Evolutionary conservation across 2,113 vertebrate species (phyloP).

Genomic region (Mormoops blainvillei): DNA sequence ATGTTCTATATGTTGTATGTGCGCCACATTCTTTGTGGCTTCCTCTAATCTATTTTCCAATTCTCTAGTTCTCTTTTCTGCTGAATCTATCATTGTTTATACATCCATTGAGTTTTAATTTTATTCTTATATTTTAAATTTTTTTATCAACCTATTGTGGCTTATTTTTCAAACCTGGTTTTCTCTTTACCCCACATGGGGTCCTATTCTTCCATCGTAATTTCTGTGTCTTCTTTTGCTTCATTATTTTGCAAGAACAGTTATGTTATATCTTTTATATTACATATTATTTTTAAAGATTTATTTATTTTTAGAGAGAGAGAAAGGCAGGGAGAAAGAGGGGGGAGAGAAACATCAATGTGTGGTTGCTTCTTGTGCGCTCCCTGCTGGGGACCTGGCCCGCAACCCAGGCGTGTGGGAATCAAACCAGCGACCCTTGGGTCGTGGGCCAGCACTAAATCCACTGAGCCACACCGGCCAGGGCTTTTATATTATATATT

Average conservation of each 20-base stretch:
- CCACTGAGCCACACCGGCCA: too few species aligned
- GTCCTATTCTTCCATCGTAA: too few species aligned
- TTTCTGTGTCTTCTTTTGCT: background rate
- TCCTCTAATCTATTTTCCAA: background rate
- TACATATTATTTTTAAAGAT: background rate
- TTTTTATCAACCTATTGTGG: background rate
- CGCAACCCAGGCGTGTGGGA: too few species aligned
- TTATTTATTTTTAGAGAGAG: too few species aligned
- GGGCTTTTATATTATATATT: background rate
- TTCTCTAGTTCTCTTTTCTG: background rate
- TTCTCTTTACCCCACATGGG: background rate
- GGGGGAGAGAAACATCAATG: too few species aligned
- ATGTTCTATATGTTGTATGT: background rate
- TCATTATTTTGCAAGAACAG: background rate
- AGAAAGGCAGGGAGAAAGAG: too few species aligned
- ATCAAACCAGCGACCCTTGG: too few species aligned
- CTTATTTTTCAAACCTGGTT: background rate
- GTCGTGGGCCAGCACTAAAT: too few species aligned
- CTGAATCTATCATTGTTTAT: background rate
- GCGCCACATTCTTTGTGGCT: background rate
- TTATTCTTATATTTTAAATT: background rate
- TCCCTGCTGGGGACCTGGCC: too few species aligned
- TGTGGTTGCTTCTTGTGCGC: too few species aligned
- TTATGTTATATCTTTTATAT: background rate
- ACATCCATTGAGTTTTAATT: background rate